A percentile compares a stretch with the other conserved stretches of the same genome.
phyloP scores from a whole-genome alignment of 1,140 invertebrate genomes.

The Sinella curviseta region DNA sequence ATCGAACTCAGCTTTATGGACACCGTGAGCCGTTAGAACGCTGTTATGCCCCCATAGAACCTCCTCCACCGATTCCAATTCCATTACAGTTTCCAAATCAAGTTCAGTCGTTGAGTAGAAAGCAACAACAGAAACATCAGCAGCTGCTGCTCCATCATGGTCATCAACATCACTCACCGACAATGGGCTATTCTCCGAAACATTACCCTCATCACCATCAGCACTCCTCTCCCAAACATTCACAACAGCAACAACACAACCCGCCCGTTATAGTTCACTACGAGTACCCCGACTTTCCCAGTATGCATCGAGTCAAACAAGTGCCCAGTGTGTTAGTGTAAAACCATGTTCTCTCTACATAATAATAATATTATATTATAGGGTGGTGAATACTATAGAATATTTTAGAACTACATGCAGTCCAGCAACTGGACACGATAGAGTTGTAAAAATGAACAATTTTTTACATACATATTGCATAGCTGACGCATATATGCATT shows the following conservation, averaged over 20 bases:
- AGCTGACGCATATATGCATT: not conserved
- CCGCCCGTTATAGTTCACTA: constrained; percentile 38
- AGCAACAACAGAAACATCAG: constrained; percentile 2
- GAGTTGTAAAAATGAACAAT: constrained; percentile 19
- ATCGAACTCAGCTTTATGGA: not conserved
- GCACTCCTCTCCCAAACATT: constrained; percentile 32
- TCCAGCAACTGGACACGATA: not conserved
- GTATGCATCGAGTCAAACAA: constrained; percentile 42
- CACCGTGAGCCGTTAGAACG: not conserved
- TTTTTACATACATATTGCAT: not conserved
- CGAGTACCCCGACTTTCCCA: constrained; percentile 36
- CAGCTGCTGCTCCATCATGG: constrained; percentile 6
- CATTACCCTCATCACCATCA: constrained; percentile 27
- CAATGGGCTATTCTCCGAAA: constrained; percentile 17
- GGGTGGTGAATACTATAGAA: not conserved
- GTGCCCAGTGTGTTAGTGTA: constrained; percentile 45
- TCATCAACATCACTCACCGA: constrained; percentile 21
- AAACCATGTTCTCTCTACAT: not conserved
- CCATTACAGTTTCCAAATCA: constrained; percentile 17
- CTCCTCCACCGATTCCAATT: not conserved
- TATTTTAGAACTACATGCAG: not conserved
- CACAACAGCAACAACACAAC: constrained; percentile 28
- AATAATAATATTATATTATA: constrained; percentile 3
- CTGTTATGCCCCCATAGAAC: constrained; percentile 2
- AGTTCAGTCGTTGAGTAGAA: constrained; percentile 12